phyloP scores from a whole-genome alignment of 2,113 vertebrate genomes.

The Sitta europaea region DNA sequence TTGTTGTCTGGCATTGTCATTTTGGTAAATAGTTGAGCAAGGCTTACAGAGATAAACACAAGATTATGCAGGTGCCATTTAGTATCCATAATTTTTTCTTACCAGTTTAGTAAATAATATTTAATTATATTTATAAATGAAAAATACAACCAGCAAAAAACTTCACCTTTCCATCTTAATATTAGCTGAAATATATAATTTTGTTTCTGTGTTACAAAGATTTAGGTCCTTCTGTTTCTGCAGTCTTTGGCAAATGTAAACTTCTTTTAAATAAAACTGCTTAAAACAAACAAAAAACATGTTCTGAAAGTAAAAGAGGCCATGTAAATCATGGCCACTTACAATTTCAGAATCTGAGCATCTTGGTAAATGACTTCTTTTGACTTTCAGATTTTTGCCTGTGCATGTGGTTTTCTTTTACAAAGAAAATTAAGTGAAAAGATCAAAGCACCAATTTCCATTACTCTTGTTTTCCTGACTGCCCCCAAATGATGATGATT shows the following conservation, averaged over 20 bases:
- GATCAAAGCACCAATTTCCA: neutral
- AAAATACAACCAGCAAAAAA: neutral
- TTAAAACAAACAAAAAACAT: neutral
- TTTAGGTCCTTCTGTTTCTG: neutral
- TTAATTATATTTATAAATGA: neutral
- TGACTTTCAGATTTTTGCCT: neutral
- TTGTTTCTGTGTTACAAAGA: neutral
- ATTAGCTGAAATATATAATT: neutral
- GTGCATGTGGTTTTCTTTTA: neutral
- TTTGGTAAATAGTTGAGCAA: neutral
- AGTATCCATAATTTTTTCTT: neutral
- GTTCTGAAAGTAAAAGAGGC: neutral
- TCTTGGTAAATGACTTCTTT: neutral
- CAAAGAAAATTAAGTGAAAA: neutral
- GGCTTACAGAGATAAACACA: neutral
- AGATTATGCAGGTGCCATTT: neutral
- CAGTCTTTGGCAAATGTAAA: neutral
- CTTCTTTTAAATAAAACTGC: neutral
- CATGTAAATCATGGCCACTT: neutral
- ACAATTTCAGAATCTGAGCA: neutral
- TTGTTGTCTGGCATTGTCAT: neutral
- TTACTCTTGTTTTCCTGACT: neutral
- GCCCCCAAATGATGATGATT: neutral
- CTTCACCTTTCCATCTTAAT: neutral
- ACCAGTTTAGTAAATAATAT: neutral